Evolutionary conservation across 2,113 vertebrate species (phyloP).

Genomic region (Uria aalge): DNA sequence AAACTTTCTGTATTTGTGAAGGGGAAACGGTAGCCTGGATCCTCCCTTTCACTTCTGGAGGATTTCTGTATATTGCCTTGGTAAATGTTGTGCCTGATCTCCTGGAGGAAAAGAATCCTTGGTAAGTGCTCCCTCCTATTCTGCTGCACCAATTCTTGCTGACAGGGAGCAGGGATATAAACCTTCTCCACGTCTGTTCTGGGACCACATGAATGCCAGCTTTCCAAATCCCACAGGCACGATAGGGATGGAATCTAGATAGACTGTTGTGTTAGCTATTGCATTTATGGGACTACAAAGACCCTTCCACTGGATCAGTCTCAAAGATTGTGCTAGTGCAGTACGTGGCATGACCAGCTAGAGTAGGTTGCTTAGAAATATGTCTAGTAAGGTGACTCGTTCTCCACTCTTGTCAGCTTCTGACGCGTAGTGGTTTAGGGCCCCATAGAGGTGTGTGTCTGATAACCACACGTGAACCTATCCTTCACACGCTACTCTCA

Average conservation of each 20-base stretch:
- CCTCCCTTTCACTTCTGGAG: constrained; percentile 93
- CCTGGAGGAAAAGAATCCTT: constrained; percentile 87
- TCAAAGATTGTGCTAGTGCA: background rate
- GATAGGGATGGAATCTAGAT: background rate
- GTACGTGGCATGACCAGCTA: background rate
- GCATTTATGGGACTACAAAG: background rate
- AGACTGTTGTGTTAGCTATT: background rate
- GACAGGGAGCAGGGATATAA: background rate
- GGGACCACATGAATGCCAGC: background rate
- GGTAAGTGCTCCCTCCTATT: constrained; percentile 72
- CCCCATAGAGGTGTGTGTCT: background rate
- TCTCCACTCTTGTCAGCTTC: background rate
- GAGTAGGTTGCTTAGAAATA: background rate
- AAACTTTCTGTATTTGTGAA: background rate
- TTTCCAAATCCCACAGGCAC: background rate
- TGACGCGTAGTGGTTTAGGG: background rate
- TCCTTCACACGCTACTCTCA: background rate
- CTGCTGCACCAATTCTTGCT: background rate
- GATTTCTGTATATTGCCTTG: constrained; percentile 96
- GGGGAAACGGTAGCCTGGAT: constrained; percentile 90
- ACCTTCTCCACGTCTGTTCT: background rate
- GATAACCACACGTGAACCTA: background rate
- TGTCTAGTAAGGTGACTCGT: background rate
- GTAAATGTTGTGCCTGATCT: constrained; percentile 96
- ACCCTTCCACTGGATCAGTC: background rate